Evolutionary conservation across 2,797 vertebrate species (phyloP).

Genomic region (Potorous gilbertii): DNA sequence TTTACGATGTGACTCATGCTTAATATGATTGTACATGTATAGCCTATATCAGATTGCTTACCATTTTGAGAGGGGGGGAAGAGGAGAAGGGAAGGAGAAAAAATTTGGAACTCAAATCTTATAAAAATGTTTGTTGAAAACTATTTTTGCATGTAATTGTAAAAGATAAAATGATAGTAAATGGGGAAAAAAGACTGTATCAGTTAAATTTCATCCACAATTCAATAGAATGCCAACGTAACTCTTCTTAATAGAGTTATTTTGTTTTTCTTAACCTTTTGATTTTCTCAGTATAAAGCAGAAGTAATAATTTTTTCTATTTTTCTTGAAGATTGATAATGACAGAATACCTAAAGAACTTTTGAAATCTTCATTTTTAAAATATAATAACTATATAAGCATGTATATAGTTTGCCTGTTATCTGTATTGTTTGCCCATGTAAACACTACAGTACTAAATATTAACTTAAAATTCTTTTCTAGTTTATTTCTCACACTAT

Average conservation of each 20-base stretch:
- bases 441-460: background rate
- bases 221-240: background rate
- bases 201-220: background rate
- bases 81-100: too few species aligned
- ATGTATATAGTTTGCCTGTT: background rate
- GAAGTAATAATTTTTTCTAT: background rate
- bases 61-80: too few species aligned
- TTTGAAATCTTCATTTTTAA: slow-evolving; percentile 1
- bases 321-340: background rate
- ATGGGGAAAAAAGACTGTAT: background rate
- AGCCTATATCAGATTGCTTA: too few species aligned
- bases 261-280: too few species aligned
- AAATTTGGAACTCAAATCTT: too few species aligned
- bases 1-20: too few species aligned
- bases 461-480: background rate
- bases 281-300: background rate
- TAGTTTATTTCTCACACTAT: background rate
- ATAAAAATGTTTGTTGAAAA: too few species aligned
- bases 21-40: too few species aligned
- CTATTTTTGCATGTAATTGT: too few species aligned
- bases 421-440: background rate
- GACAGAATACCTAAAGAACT: background rate
- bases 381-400: background rate
- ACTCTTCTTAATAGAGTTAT: background rate
- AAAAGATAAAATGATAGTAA: too few species aligned